Conservation (phyloP, 1,140 invertebrate genomes). For the Bombus confusus region DNA sequence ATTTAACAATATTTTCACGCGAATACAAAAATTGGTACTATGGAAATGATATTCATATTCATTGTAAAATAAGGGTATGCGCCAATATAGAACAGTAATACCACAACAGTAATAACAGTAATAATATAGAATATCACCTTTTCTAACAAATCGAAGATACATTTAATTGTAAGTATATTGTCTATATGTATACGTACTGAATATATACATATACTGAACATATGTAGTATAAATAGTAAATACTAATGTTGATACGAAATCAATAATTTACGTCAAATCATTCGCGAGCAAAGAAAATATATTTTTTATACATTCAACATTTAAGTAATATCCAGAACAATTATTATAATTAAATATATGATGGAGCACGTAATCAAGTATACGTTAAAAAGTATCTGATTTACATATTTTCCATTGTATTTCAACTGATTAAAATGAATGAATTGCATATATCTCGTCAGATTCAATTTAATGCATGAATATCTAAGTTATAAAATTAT, state of each 20-base stretch:
- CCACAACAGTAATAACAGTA: no score
- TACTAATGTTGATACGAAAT: not conserved
- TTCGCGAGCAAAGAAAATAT: not conserved
- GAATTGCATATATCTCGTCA: not conserved
- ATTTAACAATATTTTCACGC: no score
- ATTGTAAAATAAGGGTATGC: no score
- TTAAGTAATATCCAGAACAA: no score
- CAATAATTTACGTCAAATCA: not conserved
- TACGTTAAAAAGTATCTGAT: not conserved
- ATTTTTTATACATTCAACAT: not conserved
- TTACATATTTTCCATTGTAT: not conserved
- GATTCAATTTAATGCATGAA: not conserved
- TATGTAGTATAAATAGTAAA: not conserved
- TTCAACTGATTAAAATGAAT: not conserved
- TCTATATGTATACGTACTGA: not conserved
- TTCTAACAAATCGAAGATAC: no score
- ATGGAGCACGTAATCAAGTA: no score
- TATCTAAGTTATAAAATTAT: not conserved
- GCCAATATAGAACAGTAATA: no score
- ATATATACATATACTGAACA: not conserved
- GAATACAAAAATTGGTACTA: no score
- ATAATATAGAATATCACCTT: no score
- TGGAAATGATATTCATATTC: no score
- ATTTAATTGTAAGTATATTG: not conserved
- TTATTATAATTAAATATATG: no score